phyloP scores from a whole-genome alignment of 2,113 vertebrate species.

The Lepus timidus region DNA sequence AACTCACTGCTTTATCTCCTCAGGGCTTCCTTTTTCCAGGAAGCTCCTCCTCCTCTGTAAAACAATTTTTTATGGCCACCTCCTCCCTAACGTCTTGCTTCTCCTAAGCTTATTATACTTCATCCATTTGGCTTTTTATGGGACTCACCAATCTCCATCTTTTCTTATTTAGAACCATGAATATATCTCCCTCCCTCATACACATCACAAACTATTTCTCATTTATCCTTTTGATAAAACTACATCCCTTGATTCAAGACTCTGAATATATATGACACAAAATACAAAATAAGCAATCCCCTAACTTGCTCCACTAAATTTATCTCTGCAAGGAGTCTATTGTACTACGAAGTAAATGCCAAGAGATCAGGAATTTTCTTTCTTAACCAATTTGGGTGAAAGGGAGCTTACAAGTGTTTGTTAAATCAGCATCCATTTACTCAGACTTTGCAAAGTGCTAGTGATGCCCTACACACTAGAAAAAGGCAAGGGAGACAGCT shows the following conservation, averaged over 20 bases:
- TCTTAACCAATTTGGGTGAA: not conserved
- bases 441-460: not conserved
- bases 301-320: not conserved
- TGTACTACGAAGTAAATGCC: not conserved
- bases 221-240: not conserved
- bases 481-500: not conserved
- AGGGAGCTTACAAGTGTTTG: not conserved
- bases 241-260: rapidly evolving
- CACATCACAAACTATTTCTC: not conserved
- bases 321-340: not conserved
- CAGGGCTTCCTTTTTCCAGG: not conserved
- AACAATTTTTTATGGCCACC: not conserved
- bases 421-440: not conserved
- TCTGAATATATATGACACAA: not conserved
- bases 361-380: not conserved
- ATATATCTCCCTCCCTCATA: not conserved
- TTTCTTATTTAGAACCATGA: not conserved
- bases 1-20: not conserved
- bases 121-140: not conserved
- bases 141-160: not conserved
- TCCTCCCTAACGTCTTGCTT: not conserved
- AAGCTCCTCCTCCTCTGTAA: not conserved
- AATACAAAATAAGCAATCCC: not conserved
- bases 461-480: not conserved
- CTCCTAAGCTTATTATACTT: not conserved